Evolutionary conservation across 2,113 vertebrate species (phyloP), one percentile per base, ranked within the genome.

Genomic region (Rousettus leschenaultii): DNA sequence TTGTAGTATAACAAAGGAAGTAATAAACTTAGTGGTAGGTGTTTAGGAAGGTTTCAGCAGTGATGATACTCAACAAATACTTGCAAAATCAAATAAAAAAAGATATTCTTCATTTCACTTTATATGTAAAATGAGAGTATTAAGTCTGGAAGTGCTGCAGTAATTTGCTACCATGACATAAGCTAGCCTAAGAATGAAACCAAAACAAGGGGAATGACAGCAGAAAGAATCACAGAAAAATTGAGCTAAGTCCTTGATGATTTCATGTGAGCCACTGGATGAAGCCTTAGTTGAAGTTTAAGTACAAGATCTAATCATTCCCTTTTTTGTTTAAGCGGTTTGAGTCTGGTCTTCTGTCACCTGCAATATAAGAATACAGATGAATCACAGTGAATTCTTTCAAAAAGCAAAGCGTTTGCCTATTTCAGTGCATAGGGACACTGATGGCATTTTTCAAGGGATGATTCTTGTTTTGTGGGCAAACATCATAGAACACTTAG

Each of bases 301-400:
- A 94, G 38, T 89, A 55, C 3, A 82, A 75, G 43, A 88, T 73
- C 24, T 55, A 77, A 88, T 61, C 45, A 68, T 7, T 45, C 13
- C 57, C 38, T 84, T 90, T 89, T 74, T 45, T 57, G 40, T 89
- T 89, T 24, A 90, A 94, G 68, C 61, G 73, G 51, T 65, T 10
- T 93, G 38, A 88, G 83, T 89, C 57, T 97, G 38, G 13, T 75
- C 89, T 91, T 92, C 45, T 85, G 63, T 87, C 43, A 95, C 40
- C 61, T 86, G 48, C 15, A 86, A 83, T 53, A 11, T 57, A 95
- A 61, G n/a, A 92, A 73, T 30, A 86, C 14, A 80, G 66, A 75
- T 7, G 6, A 95, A 87, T 53, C 48, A 77, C 40, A 33, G 16
- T 5, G n/a, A 86, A 66, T 40, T 78, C 68, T 86, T 86, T 82